Evolutionary conservation across 1,140 invertebrate genomes (phyloP).

Genomic region (Lepidurus apus): DNA sequence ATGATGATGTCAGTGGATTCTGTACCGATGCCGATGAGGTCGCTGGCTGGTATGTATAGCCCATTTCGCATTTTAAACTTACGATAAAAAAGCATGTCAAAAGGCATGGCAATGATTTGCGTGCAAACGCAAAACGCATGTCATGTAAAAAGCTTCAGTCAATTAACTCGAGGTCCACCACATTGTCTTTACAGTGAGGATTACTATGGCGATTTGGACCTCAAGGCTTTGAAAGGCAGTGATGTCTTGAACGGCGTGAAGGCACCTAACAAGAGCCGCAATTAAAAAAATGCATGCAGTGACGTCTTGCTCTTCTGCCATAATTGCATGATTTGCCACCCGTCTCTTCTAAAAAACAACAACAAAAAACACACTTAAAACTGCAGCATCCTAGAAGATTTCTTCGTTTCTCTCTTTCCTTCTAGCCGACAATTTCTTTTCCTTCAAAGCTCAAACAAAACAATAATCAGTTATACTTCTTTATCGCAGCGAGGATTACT

Average conservation of each 20-base stretch:
- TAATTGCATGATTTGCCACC: background rate
- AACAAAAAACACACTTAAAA: background rate
- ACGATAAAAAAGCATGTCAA: constrained; percentile 33
- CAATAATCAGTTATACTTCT: constrained; percentile 11
- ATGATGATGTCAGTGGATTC: constrained; percentile 77
- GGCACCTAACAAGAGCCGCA: background rate
- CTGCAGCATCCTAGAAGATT: background rate
- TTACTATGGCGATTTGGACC: constrained; percentile 89
- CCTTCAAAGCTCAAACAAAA: background rate
- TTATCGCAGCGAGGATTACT: constrained; percentile 77
- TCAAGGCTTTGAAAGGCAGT: constrained; percentile 88
- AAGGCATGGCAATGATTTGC: background rate
- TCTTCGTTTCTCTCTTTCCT: background rate
- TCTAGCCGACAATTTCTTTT: background rate
- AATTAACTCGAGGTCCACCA: background rate
- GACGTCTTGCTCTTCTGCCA: background rate
- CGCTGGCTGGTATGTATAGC: constrained; percentile 77
- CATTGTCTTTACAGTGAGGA: constrained; percentile 60
- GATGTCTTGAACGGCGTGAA: constrained; percentile 65
- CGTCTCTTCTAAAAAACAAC: background rate
- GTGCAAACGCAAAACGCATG: background rate
- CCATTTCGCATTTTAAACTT: constrained; percentile 35
- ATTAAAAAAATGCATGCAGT: background rate
- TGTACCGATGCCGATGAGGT: constrained; percentile 90
- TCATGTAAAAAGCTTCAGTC: constrained; percentile 10